Evolutionary conservation across 2,797 vertebrate species (phyloP), one percentile per base, ranked within the genome.

Genomic region (Pseudochaenichthys georgianus): DNA sequence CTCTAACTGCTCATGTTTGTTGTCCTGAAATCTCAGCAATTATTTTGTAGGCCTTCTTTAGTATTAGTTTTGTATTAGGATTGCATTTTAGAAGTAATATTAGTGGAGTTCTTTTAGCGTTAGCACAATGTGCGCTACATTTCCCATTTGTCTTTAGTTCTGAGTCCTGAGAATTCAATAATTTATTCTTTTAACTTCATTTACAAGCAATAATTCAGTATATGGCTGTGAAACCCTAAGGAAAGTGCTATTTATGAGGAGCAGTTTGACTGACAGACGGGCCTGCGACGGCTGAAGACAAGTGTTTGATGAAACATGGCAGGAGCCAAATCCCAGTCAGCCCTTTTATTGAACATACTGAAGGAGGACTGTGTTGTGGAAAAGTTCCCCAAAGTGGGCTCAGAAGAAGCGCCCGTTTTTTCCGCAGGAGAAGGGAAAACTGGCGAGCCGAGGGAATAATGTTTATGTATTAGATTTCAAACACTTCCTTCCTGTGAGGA

Each of bases 391-490:
- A 89, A 92, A 92, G 91, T 90, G 89, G 34, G 75, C 88, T 87
- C 84, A 87, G 87, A 93, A 90, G 83, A 85, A 71, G 81, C 66
- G 83, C 57, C 69, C 5, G 60, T 61, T 81, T 72, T 64, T 78
- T 64, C 75, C 3, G 42, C 71, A 75, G 83, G 86, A 81, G 75
- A 79, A 76, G 75, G 58, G 34, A 80, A 84, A 88, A 67, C 50
- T 55, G 77, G 70, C 16, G 45, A 81, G 73, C 60, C 19, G 13
- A 75, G 85, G 76, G 77, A 84, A 87, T 89, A 86, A 94, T 94
- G 93, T 94, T 94, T 94, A 93, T 93, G 90, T 88, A 94, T 94
- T 93, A 90, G 91, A 88, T 94, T 94, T 94, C 89, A 93, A 92
- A 92, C 87, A 50, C 72, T 85, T 89, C 83, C 73, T 83, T 85